Evolutionary conservation across 2,888 invertebrate species (phyloP), one percentile per base, ranked within the genome.

Genomic region (Apotomis capreana): DNA sequence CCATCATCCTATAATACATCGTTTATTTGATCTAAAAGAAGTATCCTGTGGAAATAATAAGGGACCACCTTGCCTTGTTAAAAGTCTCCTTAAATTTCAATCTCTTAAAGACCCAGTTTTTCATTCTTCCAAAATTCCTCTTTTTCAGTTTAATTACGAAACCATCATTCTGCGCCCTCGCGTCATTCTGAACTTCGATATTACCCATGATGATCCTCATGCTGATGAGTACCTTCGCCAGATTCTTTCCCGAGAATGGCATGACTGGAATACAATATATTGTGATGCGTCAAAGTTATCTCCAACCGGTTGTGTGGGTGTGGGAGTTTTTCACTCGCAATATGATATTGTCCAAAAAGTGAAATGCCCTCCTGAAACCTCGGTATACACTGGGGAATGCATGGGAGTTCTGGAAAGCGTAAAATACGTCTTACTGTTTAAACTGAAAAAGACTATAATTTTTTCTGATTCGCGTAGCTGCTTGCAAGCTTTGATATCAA

Each of bases 401-500:
- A n/a, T 63, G 2, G 54, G 63, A 0, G 4, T 54, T 4, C 3
- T 63, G 4, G 37, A 63, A 37, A 52, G 52, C 9, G 40, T 63
- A 0, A 52, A 63, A 3, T 63, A 40, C 40, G 15, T 40, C 6
- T 15, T 63, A 8, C 4, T 37, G 1, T 13, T 13, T 2, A 63
- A 63, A 12, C 5, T 63, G 13, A 37, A 37, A 5, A 51, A 51
- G 36, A 40, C 52, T 52, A 40, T 63, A 5, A 9, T 63, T 10
- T 63, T 63, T 13, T 63, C 63, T 6, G 63, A 63, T 6, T 63
- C 46, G 6, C 60, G 60, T 60, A 60, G 60, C 10, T 60, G 46
- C 9, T 9, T 60, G 6, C 60, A 46, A 60, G 15, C 60, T 4
- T 12, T 60, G 12, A 4, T 46, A 3, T 9, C 44, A 9, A 60